Conservation (phyloP, 2,888 invertebrate genomes). For the Lypha dubia region DNA sequence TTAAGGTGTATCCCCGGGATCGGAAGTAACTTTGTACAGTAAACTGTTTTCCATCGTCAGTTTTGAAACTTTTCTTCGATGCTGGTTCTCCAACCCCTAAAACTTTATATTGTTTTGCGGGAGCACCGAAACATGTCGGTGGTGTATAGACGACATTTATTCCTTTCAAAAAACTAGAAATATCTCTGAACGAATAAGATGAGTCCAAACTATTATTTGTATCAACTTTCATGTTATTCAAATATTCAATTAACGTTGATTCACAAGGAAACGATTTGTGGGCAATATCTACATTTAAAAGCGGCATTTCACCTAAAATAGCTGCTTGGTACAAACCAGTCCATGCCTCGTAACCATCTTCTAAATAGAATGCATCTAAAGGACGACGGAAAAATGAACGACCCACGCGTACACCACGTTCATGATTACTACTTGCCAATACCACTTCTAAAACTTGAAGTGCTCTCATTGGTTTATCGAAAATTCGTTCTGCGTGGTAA, state of each 20-base stretch:
- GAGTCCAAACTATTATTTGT: neutral
- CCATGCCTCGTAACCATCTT: constrained; percentile 95
- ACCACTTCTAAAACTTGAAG: constrained; percentile 88
- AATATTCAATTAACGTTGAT: constrained; percentile 84
- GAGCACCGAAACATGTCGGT: constrained; percentile 75
- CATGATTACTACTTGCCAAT: constrained; percentile 84
- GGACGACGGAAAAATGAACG: constrained; percentile 90
- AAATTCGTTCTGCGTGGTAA: constrained; percentile 78
- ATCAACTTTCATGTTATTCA: constrained; percentile 72
- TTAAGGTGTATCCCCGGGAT: constrained; percentile 79
- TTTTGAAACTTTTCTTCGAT: constrained; percentile 80
- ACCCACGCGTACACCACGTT: constrained; percentile 77
- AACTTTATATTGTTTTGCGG: constrained; percentile 77
- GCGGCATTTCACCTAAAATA: constrained; percentile 93
- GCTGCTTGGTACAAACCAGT: constrained; percentile 97
- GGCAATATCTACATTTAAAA: constrained; percentile 95
- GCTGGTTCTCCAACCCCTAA: constrained; percentile 79
- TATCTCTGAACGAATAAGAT: neutral
- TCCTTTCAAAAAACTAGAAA: constrained; percentile 74
- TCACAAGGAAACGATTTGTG: constrained; percentile 90
- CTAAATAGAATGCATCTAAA: constrained; percentile 84
- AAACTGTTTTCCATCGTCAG: constrained; percentile 75
- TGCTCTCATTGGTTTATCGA: constrained; percentile 82
- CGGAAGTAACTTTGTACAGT: constrained; percentile 83
- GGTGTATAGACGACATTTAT: constrained; percentile 79